A percentile compares a stretch with the other conserved stretches of the same genome.
phyloP scores from a whole-genome alignment of 2,888 invertebrate genomes.

The Apodemia hepburni region DNA sequence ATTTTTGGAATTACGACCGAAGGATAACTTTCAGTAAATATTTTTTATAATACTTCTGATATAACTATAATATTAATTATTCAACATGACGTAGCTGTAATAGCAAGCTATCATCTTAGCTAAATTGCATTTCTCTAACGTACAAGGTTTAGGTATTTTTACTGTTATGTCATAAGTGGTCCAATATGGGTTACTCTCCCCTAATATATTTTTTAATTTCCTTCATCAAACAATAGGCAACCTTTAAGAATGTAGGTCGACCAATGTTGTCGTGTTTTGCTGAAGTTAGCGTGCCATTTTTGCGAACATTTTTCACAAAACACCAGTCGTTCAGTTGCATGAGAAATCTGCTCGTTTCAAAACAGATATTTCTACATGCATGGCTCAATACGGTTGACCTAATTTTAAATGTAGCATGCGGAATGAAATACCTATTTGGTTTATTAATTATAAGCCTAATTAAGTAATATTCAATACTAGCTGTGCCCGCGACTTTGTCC shows the following conservation, averaged over 20 bases:
- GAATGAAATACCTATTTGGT: background rate
- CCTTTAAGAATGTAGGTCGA: conserved; percentile 51
- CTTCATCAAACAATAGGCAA: conserved; percentile 24
- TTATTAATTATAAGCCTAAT: background rate
- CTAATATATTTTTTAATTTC: background rate
- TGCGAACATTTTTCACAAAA: conserved; percentile 56
- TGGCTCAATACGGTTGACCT: conserved; percentile 43
- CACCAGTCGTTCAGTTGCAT: conserved; percentile 50
- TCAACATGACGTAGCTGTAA: too few species aligned
- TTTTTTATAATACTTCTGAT: too few species aligned
- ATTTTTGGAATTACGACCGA: too few species aligned
- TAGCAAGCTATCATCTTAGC: too few species aligned
- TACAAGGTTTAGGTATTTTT: too few species aligned
- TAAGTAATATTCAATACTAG: too few species aligned
- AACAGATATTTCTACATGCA: conserved; percentile 51
- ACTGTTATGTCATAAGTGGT: too few species aligned
- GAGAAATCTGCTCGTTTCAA: conserved; percentile 53
- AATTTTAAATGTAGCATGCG: conserved; percentile 32
- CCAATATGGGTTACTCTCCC: too few species aligned
- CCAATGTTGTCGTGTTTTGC: conserved; percentile 46
- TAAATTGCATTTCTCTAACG: too few species aligned
- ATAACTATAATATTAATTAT: too few species aligned
- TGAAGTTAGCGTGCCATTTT: conserved; percentile 59
- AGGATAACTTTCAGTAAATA: too few species aligned
- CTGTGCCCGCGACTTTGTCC: too few species aligned